Conservation (phyloP, 2,113 vertebrate genomes). For the Cyprinus carpio region DNA sequence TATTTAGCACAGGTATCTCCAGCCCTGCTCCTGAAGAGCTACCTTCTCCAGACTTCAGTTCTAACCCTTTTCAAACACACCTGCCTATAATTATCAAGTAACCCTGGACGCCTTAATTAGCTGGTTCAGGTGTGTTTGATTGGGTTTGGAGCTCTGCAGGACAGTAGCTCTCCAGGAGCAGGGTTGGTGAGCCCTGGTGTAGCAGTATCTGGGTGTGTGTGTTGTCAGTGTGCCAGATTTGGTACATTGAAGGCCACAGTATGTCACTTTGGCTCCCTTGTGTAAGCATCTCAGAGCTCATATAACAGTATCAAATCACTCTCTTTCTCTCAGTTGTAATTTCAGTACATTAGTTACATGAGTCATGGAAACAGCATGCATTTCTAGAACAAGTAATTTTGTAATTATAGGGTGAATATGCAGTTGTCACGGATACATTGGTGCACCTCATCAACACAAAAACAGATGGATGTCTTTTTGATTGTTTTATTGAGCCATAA, state of each 20-base stretch:
- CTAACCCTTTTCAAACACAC: too few species aligned
- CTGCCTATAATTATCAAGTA: too few species aligned
- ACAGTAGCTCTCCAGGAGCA: too few species aligned
- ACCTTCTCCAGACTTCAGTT: too few species aligned
- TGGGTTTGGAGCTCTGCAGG: too few species aligned
- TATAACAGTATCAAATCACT: conserved; percentile 12
- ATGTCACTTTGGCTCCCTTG: conserved; percentile 1
- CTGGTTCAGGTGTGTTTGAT: too few species aligned
- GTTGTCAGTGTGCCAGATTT: neutral
- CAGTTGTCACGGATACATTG: conserved; percentile 25
- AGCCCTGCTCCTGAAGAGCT: too few species aligned
- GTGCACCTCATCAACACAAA: conserved; percentile 5
- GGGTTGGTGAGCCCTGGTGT: too few species aligned
- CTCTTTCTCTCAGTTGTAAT: neutral
- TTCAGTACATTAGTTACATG: neutral
- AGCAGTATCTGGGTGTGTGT: neutral
- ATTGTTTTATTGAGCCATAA: neutral
- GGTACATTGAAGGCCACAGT: neutral
- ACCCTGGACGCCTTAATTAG: too few species aligned
- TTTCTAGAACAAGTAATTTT: conserved; percentile 48
- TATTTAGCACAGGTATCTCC: too few species aligned
- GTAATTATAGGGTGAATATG: conserved; percentile 20
- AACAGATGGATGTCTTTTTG: neutral
- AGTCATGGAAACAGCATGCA: conserved; percentile 49
- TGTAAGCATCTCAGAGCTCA: neutral